phyloP scores from a whole-genome alignment of 2,888 invertebrate species.

The Catocala nupta region DNA sequence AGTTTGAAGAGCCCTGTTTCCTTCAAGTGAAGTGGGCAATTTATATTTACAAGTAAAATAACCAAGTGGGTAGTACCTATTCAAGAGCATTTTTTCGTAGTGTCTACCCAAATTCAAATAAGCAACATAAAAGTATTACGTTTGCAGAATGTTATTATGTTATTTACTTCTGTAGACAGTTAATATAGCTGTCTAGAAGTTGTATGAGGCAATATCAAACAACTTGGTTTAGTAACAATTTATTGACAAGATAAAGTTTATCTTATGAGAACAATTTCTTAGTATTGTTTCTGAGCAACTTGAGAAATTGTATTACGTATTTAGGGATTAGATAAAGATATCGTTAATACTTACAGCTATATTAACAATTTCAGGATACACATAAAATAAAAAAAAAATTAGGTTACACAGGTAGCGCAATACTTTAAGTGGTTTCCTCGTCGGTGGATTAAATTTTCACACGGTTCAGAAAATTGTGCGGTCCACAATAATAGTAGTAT shows the following conservation, averaged over 20 bases:
- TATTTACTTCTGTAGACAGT: conserved; percentile 2
- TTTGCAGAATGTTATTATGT: conserved; percentile 9
- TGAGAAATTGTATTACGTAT: no score
- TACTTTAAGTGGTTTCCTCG: no score
- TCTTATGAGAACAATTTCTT: no score
- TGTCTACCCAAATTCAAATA: conserved; percentile 8
- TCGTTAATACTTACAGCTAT: no score
- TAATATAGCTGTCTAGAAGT: background rate
- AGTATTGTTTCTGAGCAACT: no score
- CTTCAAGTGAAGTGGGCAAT: conserved; percentile 40
- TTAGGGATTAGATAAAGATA: no score
- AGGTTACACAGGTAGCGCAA: no score
- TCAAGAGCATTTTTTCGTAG: conserved; percentile 15
- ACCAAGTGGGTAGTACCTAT: conserved; percentile 20
- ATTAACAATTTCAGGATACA: no score
- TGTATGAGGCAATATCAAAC: background rate
- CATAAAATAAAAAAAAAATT: no score
- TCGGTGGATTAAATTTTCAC: no score
- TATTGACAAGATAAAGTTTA: background rate
- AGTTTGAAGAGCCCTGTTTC: conserved; percentile 27
- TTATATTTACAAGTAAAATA: conserved; percentile 46
- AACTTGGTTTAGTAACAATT: background rate
- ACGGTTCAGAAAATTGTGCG: no score
- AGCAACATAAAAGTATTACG: conserved; percentile 5
- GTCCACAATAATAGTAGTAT: no score